Conservation (phyloP, 2,797 vertebrate genomes). For the Furcifer pardalis region DNA sequence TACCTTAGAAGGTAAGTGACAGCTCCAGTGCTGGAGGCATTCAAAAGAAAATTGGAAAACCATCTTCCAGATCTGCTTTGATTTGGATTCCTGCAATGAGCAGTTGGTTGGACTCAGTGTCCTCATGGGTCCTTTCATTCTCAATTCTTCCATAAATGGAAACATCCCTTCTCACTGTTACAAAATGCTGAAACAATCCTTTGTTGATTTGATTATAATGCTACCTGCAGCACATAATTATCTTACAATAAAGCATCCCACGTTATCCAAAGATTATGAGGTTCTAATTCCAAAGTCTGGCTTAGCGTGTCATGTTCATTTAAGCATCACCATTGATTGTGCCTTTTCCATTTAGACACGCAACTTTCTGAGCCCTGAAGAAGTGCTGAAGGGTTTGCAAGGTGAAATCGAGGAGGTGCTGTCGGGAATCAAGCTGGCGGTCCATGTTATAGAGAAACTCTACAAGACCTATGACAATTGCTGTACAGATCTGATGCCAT, state of each 20-base stretch:
- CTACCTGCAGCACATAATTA: background rate
- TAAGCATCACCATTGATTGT: background rate
- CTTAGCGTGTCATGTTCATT: background rate
- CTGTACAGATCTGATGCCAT: slow-evolving; percentile 62
- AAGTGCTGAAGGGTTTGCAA: slow-evolving; percentile 77
- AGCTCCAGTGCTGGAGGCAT: too few relatives aligned
- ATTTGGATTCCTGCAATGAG: too few relatives aligned
- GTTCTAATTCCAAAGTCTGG: background rate
- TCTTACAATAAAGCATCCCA: background rate
- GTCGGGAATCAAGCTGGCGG: slow-evolving; percentile 57
- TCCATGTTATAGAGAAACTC: slow-evolving; percentile 67
- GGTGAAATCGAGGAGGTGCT: slow-evolving; percentile 71
- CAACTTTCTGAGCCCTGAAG: slow-evolving; percentile 72
- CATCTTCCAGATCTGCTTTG: too few relatives aligned
- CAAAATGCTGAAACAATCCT: background rate
- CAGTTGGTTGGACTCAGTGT: too few relatives aligned
- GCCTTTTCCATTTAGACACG: slow-evolving; percentile 66
- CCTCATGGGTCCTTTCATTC: too few relatives aligned
- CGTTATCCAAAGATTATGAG: background rate
- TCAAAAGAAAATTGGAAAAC: too few relatives aligned
- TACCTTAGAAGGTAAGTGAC: too few relatives aligned
- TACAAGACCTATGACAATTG: slow-evolving; percentile 71
- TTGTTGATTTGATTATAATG: background rate
- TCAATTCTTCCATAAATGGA: background rate
- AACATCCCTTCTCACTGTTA: too few relatives aligned